These are phyloP conservation scores for Pogonocichla stellata DNA, from an alignment of 2,113 vertebrate genomes.

Conservation along the genomic window DNA sequence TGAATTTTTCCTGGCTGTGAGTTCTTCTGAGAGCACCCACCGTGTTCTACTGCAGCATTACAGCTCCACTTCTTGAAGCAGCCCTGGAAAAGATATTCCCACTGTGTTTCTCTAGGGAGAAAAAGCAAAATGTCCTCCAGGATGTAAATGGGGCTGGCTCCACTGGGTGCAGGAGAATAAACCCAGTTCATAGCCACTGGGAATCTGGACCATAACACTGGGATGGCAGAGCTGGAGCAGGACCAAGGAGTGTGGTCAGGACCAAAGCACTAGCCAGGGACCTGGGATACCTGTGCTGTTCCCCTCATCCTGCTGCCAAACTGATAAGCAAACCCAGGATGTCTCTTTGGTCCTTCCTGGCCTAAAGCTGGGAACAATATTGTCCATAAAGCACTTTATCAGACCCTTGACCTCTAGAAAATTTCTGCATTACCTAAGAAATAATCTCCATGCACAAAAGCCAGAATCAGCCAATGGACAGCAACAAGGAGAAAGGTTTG, in stretches of 20 bases:
- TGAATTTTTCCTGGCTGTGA: background rate
- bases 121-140: background rate
- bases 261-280: background rate
- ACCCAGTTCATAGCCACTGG: background rate
- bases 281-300: background rate
- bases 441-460: background rate
- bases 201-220: background rate
- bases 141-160: background rate
- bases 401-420: background rate
- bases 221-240: background rate
- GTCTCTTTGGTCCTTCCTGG: background rate
- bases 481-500: background rate
- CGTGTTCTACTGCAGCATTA: rapidly evolving
- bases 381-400: rapidly evolving
- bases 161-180: background rate
- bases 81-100: background rate
- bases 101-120: background rate
- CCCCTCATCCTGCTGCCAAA: background rate
- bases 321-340: background rate
- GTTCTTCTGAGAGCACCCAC: background rate
- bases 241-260: background rate
- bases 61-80: background rate
- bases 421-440: background rate
- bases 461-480: rapidly evolving
- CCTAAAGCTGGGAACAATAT: background rate